Conservation (phyloP, 2,888 invertebrate genomes). For the Crocallis elinguaria region DNA sequence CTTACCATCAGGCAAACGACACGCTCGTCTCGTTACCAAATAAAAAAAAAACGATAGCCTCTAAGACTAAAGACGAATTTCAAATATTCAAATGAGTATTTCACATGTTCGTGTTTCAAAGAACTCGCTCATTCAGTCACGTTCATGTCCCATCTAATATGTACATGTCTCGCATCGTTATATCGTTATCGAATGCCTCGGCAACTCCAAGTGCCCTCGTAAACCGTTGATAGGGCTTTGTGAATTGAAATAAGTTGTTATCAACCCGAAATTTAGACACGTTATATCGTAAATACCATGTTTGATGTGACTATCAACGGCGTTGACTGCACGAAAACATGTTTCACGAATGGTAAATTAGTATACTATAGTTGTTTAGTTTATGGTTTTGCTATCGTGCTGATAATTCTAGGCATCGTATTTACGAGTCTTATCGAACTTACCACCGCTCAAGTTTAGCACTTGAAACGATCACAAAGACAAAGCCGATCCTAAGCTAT, state of each 20-base stretch:
- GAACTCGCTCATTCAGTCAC: background rate
- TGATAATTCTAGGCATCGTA: too few relatives aligned
- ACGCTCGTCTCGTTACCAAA: too few relatives aligned
- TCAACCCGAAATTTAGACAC: conserved; percentile 26
- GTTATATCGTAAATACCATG: conserved; percentile 20
- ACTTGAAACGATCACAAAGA: too few relatives aligned
- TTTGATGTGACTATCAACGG: conserved; percentile 17
- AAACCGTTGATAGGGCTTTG: conserved; percentile 27
- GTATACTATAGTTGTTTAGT: background rate
- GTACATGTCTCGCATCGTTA: conserved; percentile 13
- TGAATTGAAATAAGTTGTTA: conserved; percentile 40
- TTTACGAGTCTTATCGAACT: too few relatives aligned
- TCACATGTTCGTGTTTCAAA: too few relatives aligned
- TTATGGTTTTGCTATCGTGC: too few relatives aligned
- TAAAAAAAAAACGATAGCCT: too few relatives aligned
- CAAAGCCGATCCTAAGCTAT: too few relatives aligned
- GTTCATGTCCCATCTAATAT: conserved; percentile 8
- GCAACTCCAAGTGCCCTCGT: conserved; percentile 12
- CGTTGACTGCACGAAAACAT: conserved; percentile 5
- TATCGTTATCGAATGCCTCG: conserved; percentile 19
- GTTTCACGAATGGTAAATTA: background rate
- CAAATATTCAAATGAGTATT: background rate
- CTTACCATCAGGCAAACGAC: too few relatives aligned
- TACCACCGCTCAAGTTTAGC: too few relatives aligned
- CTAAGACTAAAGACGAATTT: background rate